Evolutionary conservation across 2,888 invertebrate genomes (phyloP), one percentile per base, ranked within the genome.

Genomic region (Amblyteles armatorius): DNA sequence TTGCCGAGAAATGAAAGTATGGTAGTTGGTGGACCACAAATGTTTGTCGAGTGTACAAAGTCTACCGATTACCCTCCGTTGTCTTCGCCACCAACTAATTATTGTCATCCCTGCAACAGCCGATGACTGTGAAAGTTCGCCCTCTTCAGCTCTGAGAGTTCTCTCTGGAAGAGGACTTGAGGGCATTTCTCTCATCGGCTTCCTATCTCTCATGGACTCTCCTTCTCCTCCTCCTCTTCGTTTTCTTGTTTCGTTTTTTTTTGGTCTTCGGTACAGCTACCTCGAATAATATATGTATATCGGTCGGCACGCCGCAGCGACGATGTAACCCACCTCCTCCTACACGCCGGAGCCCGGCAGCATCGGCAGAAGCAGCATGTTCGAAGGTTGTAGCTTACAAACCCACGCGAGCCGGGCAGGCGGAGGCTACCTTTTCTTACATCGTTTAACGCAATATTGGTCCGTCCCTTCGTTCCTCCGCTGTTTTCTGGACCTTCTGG

Each of bases 381-480:
- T 72, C 82, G 63, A 76, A 79, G 74, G 79, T 79, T 86, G 86
- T 86, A 69, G 73, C 82, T 82, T 73, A 57, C 79, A 82, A 79
- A 82, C 82, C 84, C 86, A 82, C 84, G 84, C 86, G 72, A 55
- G 82, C 68, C 52, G 52, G 55, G 26, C 74, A 63, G 55, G 65
- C 69, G 48, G 55, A 60, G 69, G 84, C 81, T 84, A 84, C 86
- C 86, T 84, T 82, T 85, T 82, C 84, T 86, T 86, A 86, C 86
- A 82, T 82, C 84, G 82, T 82, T 86, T 84, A 86, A 86, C 86
- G 86, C 82, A 85, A 86, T 86, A 86, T 86, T 84, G 77, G 77
- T 82, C 79, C 77, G 85, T 82, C 74, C 71, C 33, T 69, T 68
- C 26, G 63, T 79, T 60, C 63, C 48, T 44, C 22, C 60, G 52